Evolutionary conservation across 2,113 vertebrate genomes (phyloP).

Genomic region (Sterrhoptilus dennistouni): DNA sequence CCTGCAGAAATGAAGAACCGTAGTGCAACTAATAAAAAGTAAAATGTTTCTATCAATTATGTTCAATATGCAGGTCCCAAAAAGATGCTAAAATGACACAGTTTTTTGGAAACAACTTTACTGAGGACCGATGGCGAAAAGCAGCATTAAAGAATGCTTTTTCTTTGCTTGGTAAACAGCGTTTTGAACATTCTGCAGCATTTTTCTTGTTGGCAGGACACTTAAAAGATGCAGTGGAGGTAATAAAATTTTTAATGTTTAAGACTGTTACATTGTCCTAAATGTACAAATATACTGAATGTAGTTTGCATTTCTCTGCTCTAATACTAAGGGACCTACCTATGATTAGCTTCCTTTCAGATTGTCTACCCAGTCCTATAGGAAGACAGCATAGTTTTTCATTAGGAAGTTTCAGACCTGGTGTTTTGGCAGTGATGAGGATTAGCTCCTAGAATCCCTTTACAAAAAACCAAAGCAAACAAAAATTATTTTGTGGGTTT

Average conservation of each 20-base stretch:
- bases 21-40: background rate
- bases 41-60: background rate
- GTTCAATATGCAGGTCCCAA: constrained; percentile 80
- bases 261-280: background rate
- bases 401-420: background rate
- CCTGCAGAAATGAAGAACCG: background rate
- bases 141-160: constrained; percentile 97
- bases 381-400: background rate
- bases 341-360: background rate
- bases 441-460: background rate
- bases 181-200: constrained; percentile 95
- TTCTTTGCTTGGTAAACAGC: constrained; percentile 94
- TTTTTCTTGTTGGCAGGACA: constrained; percentile 96
- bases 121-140: constrained; percentile 94
- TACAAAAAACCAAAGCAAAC: background rate
- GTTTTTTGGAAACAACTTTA: constrained; percentile 97
- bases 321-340: background rate
- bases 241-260: constrained; percentile 59
- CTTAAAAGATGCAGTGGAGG: constrained; percentile 95
- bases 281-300: background rate
- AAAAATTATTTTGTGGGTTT: background rate
- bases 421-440: background rate
- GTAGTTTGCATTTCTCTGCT: background rate
- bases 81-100: constrained; percentile 94
- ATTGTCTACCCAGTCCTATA: background rate